These are phyloP conservation scores for Montipora cactus DNA, from an alignment of 64 coral and sea anemone species.

Conservation along the genomic window DNA sequence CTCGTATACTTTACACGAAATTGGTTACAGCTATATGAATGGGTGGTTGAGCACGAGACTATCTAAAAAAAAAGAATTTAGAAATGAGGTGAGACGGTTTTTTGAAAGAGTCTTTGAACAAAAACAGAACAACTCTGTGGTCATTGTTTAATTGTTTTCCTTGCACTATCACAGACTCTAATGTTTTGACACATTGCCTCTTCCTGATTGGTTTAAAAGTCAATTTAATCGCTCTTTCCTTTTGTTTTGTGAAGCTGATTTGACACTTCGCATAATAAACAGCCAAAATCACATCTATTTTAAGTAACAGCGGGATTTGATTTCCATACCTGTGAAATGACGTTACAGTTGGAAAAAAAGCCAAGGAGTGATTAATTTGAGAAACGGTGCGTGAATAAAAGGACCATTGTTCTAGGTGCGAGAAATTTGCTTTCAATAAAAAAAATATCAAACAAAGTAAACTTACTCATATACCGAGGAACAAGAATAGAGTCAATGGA, in stretches of 20 bases:
- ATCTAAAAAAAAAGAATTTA: background rate
- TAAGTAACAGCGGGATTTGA: conserved; percentile 12
- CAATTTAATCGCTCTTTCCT: conserved; percentile 33
- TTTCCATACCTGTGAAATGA: conserved; percentile 45
- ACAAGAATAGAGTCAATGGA: too few relatives aligned
- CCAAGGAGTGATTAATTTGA: conserved; percentile 19
- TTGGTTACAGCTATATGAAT: background rate
- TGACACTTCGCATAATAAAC: conserved; percentile 32
- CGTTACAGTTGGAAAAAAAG: background rate
- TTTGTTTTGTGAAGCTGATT: conserved; percentile 38
- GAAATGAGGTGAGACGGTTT: conserved; percentile 11
- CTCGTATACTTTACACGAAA: conserved; percentile 15
- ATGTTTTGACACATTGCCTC: conserved; percentile 38
- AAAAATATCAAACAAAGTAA: background rate
- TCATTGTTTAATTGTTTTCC: background rate
- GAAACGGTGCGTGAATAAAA: conserved; percentile 8
- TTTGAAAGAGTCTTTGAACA: conserved; percentile 15
- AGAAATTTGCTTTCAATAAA: background rate
- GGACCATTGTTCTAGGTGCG: background rate
- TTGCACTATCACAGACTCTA: background rate
- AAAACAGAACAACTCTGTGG: conserved; percentile 22
- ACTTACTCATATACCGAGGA: background rate
- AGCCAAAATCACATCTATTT: conserved; percentile 37
- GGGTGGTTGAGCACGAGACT: background rate
- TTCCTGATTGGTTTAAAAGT: conserved; percentile 19